phyloP scores from a whole-genome alignment of 2,888 invertebrate genomes.

The Drosophila ustulata region DNA sequence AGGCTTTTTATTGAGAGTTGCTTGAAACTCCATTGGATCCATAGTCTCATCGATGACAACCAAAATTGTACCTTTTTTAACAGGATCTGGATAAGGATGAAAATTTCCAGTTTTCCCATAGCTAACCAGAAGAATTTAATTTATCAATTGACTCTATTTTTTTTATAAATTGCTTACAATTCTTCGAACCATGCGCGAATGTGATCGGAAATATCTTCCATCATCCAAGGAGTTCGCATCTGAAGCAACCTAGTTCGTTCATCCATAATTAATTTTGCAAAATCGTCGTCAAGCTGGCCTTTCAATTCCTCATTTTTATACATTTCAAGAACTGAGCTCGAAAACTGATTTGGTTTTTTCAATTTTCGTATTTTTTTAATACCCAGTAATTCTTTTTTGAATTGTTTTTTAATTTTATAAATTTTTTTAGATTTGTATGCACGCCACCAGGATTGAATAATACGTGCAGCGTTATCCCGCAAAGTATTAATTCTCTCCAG shows the following conservation, averaged over 20 bases:
- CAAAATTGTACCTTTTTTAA: constrained; percentile 86
- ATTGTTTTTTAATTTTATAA: constrained; percentile 48
- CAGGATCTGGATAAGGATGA: constrained; percentile 86
- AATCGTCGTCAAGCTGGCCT: constrained; percentile 66
- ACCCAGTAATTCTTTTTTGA: constrained; percentile 69
- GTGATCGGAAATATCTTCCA: constrained; percentile 91
- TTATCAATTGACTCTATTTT: background rate
- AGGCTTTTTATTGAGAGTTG: constrained; percentile 67
- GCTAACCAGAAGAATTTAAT: constrained; percentile 47
- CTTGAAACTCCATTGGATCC: constrained; percentile 83
- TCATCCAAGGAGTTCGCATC: constrained; percentile 86
- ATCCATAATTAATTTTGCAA: constrained; percentile 83
- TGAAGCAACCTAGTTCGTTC: constrained; percentile 86
- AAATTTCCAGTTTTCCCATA: constrained; percentile 82
- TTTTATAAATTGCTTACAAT: constrained; percentile 85
- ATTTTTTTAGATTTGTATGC: constrained; percentile 66
- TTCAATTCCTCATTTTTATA: constrained; percentile 71
- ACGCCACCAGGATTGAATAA: constrained; percentile 78
- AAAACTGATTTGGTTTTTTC: constrained; percentile 40
- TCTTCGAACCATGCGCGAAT: constrained; percentile 90
- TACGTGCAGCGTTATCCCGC: constrained; percentile 62
- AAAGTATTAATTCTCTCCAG: constrained; percentile 7
- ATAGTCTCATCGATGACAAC: constrained; percentile 85
- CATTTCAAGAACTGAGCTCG: constrained; percentile 63
- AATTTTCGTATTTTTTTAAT: constrained; percentile 60